These are phyloP conservation scores for Lasiurus cinereus DNA, from an alignment of 2,113 vertebrate genomes.

Conservation along the genomic window DNA sequence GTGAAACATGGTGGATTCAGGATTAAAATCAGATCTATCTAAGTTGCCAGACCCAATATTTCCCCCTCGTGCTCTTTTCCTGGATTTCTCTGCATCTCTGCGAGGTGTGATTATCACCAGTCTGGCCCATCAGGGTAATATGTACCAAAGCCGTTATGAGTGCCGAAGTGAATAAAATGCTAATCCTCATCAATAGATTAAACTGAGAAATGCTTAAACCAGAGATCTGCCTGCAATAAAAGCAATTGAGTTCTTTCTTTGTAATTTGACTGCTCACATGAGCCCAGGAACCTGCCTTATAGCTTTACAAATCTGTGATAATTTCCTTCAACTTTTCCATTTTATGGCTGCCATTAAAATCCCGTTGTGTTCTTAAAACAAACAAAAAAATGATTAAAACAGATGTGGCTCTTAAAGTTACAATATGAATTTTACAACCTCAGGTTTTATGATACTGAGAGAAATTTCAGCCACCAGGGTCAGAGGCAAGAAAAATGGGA, in stretches of 20 bases:
- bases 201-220: slow-evolving; percentile 85
- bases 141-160: slow-evolving; percentile 68
- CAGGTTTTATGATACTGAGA: slow-evolving; percentile 88
- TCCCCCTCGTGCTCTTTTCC: not conserved
- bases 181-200: slow-evolving; percentile 86
- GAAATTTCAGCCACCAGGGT: slow-evolving; percentile 87
- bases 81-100: slow-evolving; percentile 32
- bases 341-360: slow-evolving; percentile 91
- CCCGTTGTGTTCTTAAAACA: slow-evolving; percentile 91
- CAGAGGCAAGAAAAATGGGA: slow-evolving; percentile 84
- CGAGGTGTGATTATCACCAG: slow-evolving; percentile 36
- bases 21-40: not conserved
- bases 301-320: slow-evolving; percentile 93
- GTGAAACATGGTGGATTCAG: not conserved
- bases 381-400: slow-evolving; percentile 90
- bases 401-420: slow-evolving; percentile 92
- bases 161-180: slow-evolving; percentile 83
- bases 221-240: slow-evolving; percentile 84
- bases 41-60: not conserved
- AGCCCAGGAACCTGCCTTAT: slow-evolving; percentile 88
- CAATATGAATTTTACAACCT: slow-evolving; percentile 92
- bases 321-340: slow-evolving; percentile 91
- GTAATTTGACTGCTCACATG: slow-evolving; percentile 88
- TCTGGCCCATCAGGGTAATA: slow-evolving; percentile 55
- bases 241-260: slow-evolving; percentile 86